Conservation (phyloP, 2,888 invertebrate species). For the Lysandra bellargus region DNA sequence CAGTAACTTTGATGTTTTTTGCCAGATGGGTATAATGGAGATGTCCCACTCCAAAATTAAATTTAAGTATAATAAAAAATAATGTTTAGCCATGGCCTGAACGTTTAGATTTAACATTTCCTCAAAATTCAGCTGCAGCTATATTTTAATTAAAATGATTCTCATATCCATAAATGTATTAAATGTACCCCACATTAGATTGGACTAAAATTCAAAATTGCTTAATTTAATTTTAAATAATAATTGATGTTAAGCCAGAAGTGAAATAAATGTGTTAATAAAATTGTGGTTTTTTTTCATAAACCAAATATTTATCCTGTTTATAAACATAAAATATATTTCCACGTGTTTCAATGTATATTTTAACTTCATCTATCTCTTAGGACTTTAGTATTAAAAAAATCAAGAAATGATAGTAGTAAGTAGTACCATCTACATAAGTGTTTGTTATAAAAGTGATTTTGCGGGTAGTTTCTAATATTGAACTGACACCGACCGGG, state of each 20-base stretch:
- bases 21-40: background rate
- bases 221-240: constrained; percentile 24
- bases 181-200: background rate
- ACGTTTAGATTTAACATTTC: background rate
- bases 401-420: too few species aligned
- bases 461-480: background rate
- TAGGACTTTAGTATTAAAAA: too few species aligned
- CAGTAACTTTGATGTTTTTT: background rate
- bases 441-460: too few species aligned
- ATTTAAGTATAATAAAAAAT: background rate
- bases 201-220: constrained; percentile 28
- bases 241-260: constrained; percentile 31
- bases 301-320: background rate
- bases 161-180: constrained; percentile 17
- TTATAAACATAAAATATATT: too few species aligned
- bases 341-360: too few species aligned
- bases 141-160: background rate
- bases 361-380: too few species aligned
- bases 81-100: background rate
- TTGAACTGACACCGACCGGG: background rate
- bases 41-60: background rate
- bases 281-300: constrained; percentile 32
- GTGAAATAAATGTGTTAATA: constrained; percentile 33
- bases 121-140: background rate
- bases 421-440: too few species aligned